These are phyloP conservation scores for Hypselothyrea guttata DNA, from an alignment of 2,888 invertebrate species.

Conservation along the genomic window DNA sequence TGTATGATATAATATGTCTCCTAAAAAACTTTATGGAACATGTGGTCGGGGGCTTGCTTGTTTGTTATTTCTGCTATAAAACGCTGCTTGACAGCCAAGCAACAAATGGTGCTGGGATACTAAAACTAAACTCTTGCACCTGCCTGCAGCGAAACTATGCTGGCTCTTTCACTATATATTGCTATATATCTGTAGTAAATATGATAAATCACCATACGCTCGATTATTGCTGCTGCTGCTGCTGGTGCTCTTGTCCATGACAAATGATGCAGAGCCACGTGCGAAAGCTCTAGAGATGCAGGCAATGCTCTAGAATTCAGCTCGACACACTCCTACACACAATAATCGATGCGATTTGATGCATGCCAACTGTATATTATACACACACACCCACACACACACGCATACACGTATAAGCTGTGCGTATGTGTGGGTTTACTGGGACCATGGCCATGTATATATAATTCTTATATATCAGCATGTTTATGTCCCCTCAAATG, in stretches of 20 bases:
- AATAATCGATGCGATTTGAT: constrained; percentile 78
- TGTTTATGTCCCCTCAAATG: constrained; percentile 64
- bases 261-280: constrained; percentile 65
- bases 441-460: constrained; percentile 50
- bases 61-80: constrained; percentile 49
- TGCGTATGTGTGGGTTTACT: constrained; percentile 14
- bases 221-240: constrained; percentile 14
- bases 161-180: constrained; percentile 15
- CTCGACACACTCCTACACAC: constrained; percentile 39
- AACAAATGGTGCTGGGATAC: constrained; percentile 69
- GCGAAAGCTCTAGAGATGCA: constrained; percentile 46
- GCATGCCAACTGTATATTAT: constrained; percentile 51
- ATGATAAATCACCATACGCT: constrained; percentile 71
- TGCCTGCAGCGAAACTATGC: constrained; percentile 27
- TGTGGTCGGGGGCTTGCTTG: constrained; percentile 4
- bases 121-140: constrained; percentile 74
- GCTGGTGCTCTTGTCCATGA: constrained; percentile 57
- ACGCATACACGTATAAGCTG: constrained; percentile 1
- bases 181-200: constrained; percentile 56
- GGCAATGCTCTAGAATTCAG: constrained; percentile 32
- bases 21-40: constrained; percentile 6
- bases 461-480: constrained; percentile 61
- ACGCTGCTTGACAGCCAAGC: constrained; percentile 61
- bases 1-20: constrained; percentile 15
- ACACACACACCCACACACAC: constrained; percentile 5